Evolutionary conservation across 2,113 vertebrate species (phyloP), one percentile per base, ranked within the genome.

Genomic region (Serranochromis macrocephalus): DNA sequence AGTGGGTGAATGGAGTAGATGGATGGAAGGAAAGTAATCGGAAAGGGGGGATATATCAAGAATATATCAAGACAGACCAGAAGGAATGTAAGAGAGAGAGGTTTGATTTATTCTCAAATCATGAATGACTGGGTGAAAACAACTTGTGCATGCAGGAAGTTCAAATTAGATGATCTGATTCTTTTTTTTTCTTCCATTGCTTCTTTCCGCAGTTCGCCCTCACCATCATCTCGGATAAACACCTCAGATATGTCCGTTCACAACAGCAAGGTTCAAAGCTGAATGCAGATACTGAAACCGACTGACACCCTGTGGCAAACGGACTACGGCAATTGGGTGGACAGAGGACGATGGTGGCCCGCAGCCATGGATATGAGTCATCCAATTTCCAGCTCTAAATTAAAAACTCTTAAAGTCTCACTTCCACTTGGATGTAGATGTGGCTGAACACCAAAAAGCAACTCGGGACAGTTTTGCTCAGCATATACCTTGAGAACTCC

Each of bases 181-280:
- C 17, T 13, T 11, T 24, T 1, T 79, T 7, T 31, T 79, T 7
- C 63, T 82, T 53, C 19, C 24, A 2, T 88, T 85, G 16, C 8
- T 73, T 91, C 9, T 81, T 33, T 91, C 61, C 14, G 19, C 87
- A 95, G 94, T 86, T 85, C 10, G 11, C 29, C 31, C 54, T 57
- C 49, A 49, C 75, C 80, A 16, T 86, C 85, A 38, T 13, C 38
- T 40, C 17, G 47, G 53, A 82, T 26, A 68, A 80, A 47, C 38
- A 53, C n/a, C 33, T 55, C 3, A 29, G 80, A 85, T 5, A 12
- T 17, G n/a, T 14, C 54, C 9, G 1, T 81, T 53, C 29, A 26
- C 54, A 63, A 16, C 54, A 49, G 21, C 8, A 24, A 31, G 12
- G 11, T 21, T 45, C 21, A 55, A 51, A 38, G 9, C 54, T 61